Base-by-base conservation (phyloP, 37 sponge, comb jelly and placozoan species). In the Chondrosia reniformis region DNA sequence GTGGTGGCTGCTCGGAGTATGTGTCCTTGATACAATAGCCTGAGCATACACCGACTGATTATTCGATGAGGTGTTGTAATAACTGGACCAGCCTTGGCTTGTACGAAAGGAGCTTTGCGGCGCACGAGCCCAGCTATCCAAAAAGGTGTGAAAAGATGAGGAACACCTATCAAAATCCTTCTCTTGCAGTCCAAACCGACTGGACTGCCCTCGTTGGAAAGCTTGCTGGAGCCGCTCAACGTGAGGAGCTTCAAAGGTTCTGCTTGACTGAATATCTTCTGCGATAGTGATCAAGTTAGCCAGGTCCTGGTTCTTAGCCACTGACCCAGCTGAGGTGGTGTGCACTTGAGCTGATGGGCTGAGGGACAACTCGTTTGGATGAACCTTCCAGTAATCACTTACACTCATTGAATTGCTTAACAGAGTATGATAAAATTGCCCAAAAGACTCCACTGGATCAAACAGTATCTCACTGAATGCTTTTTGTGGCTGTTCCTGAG, bases 141-240 rank as follows among this genome's bases (percentile, higher is more conserved):
- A 43, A 34, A 69, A 69, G n/a, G 39, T 69, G 8, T 44, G 15
- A 25, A 69, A 69, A 1, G 72, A 69, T 3, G n/a, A 24, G 1
- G 72, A 41, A 39, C 39, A 40, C 72, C 12, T n/a, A 6, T 69
- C 72, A 40, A 69, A 69, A 21, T 69, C 72, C 22, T 69, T 69
- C 44, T 69, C 42, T 0, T 41, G 41, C 15, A 69, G 31, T 9
- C 72, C 72, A 37, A 69, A 21, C 19, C 36, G 72, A 21, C 10
- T 34, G 17, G 38, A 44, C 43, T 69, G 72, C 7, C 32, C 72
- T 40, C 3, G 15, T 3, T 24, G 39, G 43, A 69, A 69, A 1
- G 43, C 72, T 1, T 69, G 72, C n/a, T 39, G 39, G n/a, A 69
- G 13, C 24, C 42, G n/a, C 42, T 69, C 72, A 2, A 69, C 36